Evolutionary conservation across 1,140 invertebrate genomes (phyloP).

Genomic region (Diuraphis noxia): DNA sequence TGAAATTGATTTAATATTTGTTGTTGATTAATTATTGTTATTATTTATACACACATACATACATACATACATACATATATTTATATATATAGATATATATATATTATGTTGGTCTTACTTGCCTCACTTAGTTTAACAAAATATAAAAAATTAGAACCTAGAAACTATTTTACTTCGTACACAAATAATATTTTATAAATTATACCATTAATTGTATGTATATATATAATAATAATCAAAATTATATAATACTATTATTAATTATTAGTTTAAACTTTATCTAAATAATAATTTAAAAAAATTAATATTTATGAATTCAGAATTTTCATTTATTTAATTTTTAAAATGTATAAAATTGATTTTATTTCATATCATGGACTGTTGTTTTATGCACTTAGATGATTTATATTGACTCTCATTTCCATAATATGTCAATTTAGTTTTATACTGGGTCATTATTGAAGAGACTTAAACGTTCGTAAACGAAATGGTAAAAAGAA

Average conservation of each 20-base stretch:
- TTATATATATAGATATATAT: too few species aligned
- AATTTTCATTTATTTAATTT: neutral
- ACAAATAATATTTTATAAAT: neutral
- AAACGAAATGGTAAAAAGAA: neutral
- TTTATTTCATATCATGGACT: neutral
- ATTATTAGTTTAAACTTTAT: neutral
- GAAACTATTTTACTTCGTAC: neutral
- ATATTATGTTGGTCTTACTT: neutral
- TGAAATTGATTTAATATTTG: neutral
- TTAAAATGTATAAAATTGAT: neutral
- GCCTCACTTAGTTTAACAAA: too few species aligned
- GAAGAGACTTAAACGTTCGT: slow-evolving; percentile 33
- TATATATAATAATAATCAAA: neutral
- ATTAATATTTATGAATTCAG: too few species aligned
- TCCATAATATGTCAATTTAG: neutral
- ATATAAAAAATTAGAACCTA: too few species aligned
- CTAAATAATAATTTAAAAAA: neutral
- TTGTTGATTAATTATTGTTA: neutral
- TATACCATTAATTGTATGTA: neutral
- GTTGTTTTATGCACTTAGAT: neutral
- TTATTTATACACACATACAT: too few species aligned
- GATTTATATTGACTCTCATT: neutral
- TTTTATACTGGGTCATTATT: neutral
- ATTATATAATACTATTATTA: neutral
- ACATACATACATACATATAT: too few species aligned